Base-by-base conservation (phyloP, 1,140 invertebrate genomes). In the Chironomus tepperi region DNA sequence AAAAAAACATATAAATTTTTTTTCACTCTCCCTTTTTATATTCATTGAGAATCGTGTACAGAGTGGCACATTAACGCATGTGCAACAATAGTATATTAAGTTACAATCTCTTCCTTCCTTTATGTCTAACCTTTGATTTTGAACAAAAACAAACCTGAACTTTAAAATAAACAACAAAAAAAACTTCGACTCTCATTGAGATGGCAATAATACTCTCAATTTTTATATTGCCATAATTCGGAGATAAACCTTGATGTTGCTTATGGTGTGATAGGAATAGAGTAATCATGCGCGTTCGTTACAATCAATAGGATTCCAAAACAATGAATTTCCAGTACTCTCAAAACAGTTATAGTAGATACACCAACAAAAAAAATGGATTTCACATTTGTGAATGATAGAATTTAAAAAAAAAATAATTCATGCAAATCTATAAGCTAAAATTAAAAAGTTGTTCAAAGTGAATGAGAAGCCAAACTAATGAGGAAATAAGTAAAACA, bases 301-400 rank as follows among this genome's bases (percentile, higher is more conserved):
- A 57, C 12, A 15, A 57, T 57, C 47, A 57, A 57, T 57, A 57
- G 47, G 47, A 57, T 57, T 57, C 47, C 47, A 57, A 5, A 57
- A 57, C 47, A 57, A 57, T 57, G 47, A 57, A 57, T 57, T 57
- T 57, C 47, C 47, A 57, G 47, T 57, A 15, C 47, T 57, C 47
- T 57, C 47, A 57, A n/a, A 57, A 57, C 12, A 57, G 12, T 57
- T 57, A n/a, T 57, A 57, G 24, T 57, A 57, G 47, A n/a, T 57
- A 57, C 47, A 57, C 47, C 47, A 57, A 57, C 47, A 57, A 57
- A 57, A n/a, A n/a, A 57, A 57, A 57, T 57, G 47, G 47, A 57
- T n/a, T 57, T 57, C 47, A 57, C 47, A 57, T n/a, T 57, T n/a
- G 47, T 57, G 47, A 12, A 8, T 57, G 3, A 34, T 34, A 34